Base-by-base conservation (phyloP, 2,888 invertebrate genomes). In the Drosophila ustulata region DNA sequence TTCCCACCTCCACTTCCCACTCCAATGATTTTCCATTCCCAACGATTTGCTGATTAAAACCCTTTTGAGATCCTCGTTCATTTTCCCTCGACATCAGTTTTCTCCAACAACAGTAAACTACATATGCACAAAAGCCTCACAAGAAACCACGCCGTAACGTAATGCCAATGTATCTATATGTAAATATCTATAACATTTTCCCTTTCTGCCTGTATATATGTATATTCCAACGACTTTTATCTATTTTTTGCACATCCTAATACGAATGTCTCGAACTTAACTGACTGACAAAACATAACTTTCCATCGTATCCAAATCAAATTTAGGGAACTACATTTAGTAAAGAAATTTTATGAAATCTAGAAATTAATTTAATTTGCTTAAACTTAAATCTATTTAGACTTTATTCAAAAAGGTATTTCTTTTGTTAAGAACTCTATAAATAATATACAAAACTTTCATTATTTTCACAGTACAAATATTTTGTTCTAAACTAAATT, bases 91-190 rank as follows among this genome's bases (percentile, higher is more conserved):
- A 62, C 69, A 65, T 63, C 62, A 26, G 49, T 18, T 37, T 57
- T 18, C 1, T 52, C 37, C 66, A 56, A 49, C 56, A 68, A 62
- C 64, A 59, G 59, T 63, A 66, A 76, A 63, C 57, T 63, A 71
- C 63, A 75, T 80, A 83, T 84, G 75, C 79, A 71, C 63, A 87
- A 66, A 69, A 66, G 51, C 57, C 73, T 64, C 62, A 59, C 45
- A 50, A 30, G 28, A 11, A 41, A 18, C 55, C 23, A 32, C 8
- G 41, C 52, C 52, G 41, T 45, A 41, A 50, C 45, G 18, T 61
- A 47, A 63, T 57, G 57, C 50, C 64, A 59, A 47, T 65, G 53
- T 62, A 50, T 49, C 45, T 50, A 55, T 56, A 56, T 77, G 30
- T 72, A 67, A 63, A 72, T 82, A 82, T 53, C 26, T 73, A 65